A percentile compares a stretch with the other conserved stretches of the same genome.
phyloP scores from a whole-genome alignment of 2,888 invertebrate genomes.

The Xylota sylvarum region DNA sequence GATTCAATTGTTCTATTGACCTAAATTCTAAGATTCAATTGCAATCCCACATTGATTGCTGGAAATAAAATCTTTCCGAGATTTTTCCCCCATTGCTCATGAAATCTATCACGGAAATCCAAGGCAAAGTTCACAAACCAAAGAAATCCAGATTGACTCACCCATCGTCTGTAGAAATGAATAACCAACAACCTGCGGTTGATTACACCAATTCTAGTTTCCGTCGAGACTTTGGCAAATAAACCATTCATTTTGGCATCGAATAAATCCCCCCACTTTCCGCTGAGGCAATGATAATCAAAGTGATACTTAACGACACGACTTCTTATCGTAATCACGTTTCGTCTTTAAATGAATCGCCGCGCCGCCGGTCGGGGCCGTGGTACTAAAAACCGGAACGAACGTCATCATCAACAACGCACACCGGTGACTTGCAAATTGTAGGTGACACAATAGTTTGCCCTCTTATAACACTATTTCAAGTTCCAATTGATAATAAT shows the following conservation, averaged over 20 bases:
- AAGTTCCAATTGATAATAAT: conserved; percentile 11
- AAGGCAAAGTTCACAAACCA: background rate
- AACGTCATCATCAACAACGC: no score
- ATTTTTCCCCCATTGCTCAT: background rate
- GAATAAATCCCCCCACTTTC: background rate
- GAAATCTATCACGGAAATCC: background rate
- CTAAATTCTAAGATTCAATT: background rate
- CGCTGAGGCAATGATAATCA: background rate
- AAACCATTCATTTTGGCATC: background rate
- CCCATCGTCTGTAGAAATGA: background rate
- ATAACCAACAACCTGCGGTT: background rate
- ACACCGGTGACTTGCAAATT: conserved; percentile 12
- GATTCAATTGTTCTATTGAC: background rate
- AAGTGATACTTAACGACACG: background rate
- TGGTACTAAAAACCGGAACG: background rate
- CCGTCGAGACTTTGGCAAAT: background rate
- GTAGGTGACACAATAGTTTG: background rate
- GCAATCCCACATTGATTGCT: background rate
- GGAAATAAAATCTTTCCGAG: background rate
- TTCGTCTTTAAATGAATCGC: background rate
- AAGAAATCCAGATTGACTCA: conserved; percentile 1
- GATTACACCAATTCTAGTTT: conserved; percentile 13
- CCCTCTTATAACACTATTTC: background rate
- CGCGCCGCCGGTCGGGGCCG: no score
- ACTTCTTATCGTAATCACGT: conserved; percentile 13